Base-by-base conservation (phyloP, 2,888 invertebrate genomes). In the Agrypnus murinus region DNA sequence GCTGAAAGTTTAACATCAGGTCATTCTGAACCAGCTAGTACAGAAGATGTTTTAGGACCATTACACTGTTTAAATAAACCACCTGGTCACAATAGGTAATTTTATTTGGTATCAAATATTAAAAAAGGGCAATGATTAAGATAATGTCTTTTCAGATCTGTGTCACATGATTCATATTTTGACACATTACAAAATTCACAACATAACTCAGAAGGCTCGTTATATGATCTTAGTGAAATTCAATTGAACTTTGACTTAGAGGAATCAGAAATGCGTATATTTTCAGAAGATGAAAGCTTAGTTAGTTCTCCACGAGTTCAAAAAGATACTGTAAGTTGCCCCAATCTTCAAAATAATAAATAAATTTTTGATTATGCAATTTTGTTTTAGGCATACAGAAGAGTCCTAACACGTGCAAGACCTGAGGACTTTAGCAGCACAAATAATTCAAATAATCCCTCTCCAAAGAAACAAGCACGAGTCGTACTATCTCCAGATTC, bases 141-240 rank as follows among this genome's bases (percentile, higher is more conserved):
- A 5, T 25, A 25, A 2, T 32, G 31, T 32, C 9, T 53, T 79
- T 71, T 0, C 75, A 89, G 92, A 55, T 96, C 96, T 0, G 94
- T 96, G 0, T 96, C 96, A 0, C 96, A 97, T 85, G 97, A 97
- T 84, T 97, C 96, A 0, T 97, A 97, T 86, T 97, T 97, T 86
- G 96, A 96, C 88, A 91, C 88, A 78, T 90, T 89, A 88, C 91
- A 86, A 88, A 92, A 85, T 65, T 86, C 86, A 7, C 85, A 85
- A 69, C 84, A 85, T 74, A 86, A 87, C 81, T 78, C 87, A 73
- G 77, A 88, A 79, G 81, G 85, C 78, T 77, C 86, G 72, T 68
- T 88, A 12, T 84, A 91, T 25, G 95, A 95, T 85, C 87, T 95
- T 60, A 94, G 94, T n/a, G 95, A 94, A 81, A 91, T 95, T 85